phyloP scores from a whole-genome alignment of 2,888 invertebrate genomes.

The Himalopsyche japonica region DNA sequence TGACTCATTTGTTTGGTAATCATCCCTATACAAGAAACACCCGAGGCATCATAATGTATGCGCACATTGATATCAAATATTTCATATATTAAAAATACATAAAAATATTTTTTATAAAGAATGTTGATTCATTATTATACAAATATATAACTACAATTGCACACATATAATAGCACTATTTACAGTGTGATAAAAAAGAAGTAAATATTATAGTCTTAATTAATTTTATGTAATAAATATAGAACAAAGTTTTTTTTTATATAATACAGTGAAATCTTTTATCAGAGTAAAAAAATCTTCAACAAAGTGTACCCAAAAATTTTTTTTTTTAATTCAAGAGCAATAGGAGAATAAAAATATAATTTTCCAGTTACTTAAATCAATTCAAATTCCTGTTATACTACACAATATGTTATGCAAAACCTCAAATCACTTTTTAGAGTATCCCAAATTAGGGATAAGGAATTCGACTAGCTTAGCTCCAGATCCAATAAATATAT shows the following conservation, averaged over 20 bases:
- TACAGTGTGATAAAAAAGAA: slow-evolving; percentile 27
- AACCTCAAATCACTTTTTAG: too few species aligned
- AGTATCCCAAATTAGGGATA: too few species aligned
- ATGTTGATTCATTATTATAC: slow-evolving; percentile 23
- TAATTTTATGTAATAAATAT: not conserved
- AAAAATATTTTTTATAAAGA: slow-evolving; percentile 10
- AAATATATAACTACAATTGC: slow-evolving; percentile 37
- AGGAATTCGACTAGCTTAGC: too few species aligned
- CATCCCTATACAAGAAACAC: not conserved
- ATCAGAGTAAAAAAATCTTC: not conserved
- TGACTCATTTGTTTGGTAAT: not conserved
- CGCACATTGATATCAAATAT: not conserved
- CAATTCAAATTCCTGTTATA: too few species aligned
- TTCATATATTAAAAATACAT: slow-evolving; percentile 18
- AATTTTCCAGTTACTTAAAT: too few species aligned
- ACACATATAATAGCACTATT: slow-evolving; percentile 34
- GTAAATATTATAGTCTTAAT: not conserved
- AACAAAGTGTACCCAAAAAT: too few species aligned
- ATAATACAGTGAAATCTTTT: not conserved
- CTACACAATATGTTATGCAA: too few species aligned
- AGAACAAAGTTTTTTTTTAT: not conserved
- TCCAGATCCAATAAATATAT: too few species aligned
- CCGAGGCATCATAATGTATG: not conserved
- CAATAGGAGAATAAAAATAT: too few species aligned
- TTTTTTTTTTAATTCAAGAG: too few species aligned